Evolutionary conservation across 2,797 vertebrate species (phyloP).

Genomic region (Liasis olivaceus): DNA sequence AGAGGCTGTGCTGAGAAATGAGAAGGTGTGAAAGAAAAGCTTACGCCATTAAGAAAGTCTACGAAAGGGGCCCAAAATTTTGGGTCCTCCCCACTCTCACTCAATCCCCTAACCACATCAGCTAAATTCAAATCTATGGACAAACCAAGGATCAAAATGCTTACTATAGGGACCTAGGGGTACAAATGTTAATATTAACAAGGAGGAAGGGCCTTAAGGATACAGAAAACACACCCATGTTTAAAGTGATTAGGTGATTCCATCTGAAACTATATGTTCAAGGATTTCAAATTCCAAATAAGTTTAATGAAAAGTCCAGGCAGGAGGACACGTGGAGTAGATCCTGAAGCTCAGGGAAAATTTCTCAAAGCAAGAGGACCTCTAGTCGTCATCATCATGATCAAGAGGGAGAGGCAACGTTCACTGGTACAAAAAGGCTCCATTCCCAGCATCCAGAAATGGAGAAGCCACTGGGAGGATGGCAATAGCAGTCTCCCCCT

Average conservation of each 20-base stretch:
- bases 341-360: background rate
- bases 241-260: background rate
- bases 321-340: background rate
- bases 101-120: fast-evolving
- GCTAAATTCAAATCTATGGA: background rate
- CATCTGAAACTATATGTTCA: background rate
- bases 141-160: background rate
- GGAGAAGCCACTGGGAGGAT: background rate
- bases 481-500: background rate
- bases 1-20: conserved; percentile 13
- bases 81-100: conserved; percentile 29
- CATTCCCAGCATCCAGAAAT: background rate
- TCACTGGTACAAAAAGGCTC: background rate
- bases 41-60: conserved; percentile 39
- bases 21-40: background rate
- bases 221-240: background rate
- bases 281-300: background rate
- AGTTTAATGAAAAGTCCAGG: background rate
- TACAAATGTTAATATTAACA: background rate
- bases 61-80: conserved; percentile 29
- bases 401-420: background rate
- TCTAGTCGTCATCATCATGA: background rate
- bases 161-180: background rate
- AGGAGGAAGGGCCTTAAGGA: background rate
- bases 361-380: background rate